phyloP scores from a whole-genome alignment of 2,888 invertebrate species.

The Lasioglossum calceatum region DNA sequence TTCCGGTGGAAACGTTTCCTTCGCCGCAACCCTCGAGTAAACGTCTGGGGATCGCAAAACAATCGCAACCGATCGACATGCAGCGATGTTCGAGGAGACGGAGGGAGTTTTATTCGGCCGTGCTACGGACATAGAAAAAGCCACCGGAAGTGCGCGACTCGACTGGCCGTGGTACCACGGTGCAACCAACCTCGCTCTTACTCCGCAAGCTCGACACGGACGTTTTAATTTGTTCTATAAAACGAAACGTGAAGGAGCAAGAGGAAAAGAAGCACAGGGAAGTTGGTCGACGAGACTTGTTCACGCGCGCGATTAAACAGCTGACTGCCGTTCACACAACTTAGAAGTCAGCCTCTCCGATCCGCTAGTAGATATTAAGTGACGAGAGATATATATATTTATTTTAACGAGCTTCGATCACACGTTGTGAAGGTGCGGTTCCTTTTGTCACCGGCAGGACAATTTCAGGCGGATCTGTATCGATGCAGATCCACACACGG shows the following conservation, averaged over 20 bases:
- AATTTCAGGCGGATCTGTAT: constrained; percentile 7
- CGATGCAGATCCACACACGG: neutral
- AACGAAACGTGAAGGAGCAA: neutral
- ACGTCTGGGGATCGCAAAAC: neutral
- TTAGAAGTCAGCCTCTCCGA: constrained; percentile 27
- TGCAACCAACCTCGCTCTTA: neutral
- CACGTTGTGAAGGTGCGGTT: constrained; percentile 27
- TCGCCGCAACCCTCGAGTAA: constrained; percentile 83
- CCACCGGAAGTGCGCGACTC: constrained; percentile 20
- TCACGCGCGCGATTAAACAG: constrained; percentile 32
- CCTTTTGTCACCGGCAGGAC: constrained; percentile 18
- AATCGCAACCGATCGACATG: constrained; percentile 23
- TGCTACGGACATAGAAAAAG: neutral
- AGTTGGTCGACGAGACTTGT: constrained; percentile 8
- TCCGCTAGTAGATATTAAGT: constrained; percentile 46
- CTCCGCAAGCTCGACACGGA: constrained; percentile 24
- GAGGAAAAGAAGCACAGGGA: neutral
- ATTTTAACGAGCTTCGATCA: constrained; percentile 50
- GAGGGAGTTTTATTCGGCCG: constrained; percentile 3
- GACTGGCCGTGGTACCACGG: constrained; percentile 9
- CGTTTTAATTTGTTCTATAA: constrained; percentile 42
- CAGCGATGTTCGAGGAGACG: constrained; percentile 15
- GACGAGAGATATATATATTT: constrained; percentile 56
- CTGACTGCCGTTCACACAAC: constrained; percentile 28
- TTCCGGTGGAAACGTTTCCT: constrained; percentile 81